phyloP scores from a whole-genome alignment of 2,888 invertebrate species.

The Aporophyla lueneburgensis region DNA sequence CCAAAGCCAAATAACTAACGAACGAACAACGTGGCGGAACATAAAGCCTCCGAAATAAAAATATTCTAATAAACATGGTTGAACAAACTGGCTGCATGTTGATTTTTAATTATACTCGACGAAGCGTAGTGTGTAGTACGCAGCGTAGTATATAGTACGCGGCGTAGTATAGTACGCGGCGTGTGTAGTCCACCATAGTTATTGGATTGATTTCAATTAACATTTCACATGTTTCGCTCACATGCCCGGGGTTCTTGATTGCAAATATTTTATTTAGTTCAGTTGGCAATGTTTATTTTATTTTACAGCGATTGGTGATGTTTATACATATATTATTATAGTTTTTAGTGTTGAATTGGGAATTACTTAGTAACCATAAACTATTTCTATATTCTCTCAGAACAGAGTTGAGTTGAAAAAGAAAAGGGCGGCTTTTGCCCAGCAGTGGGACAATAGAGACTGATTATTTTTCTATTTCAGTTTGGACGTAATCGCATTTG shows the following conservation, averaged over 20 bases:
- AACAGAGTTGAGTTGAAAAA: not conserved
- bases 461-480: not conserved
- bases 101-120: constrained; percentile 45
- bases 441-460: not conserved
- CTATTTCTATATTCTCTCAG: not conserved
- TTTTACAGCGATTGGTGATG: not conserved
- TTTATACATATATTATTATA: not conserved
- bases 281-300: constrained; percentile 5
- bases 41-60: constrained; percentile 20
- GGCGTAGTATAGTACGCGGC: not conserved
- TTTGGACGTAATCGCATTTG: too few relatives aligned
- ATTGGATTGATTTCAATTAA: constrained; percentile 43
- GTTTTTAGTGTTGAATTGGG: not conserved
- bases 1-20: not conserved
- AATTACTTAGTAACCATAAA: not conserved
- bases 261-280: constrained; percentile 32
- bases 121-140: constrained; percentile 7
- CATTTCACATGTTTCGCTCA: constrained; percentile 17
- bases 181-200: constrained; percentile 10
- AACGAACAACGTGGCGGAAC: not conserved
- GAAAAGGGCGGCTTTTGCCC: not conserved
- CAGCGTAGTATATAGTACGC: not conserved
- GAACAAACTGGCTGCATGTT: constrained; percentile 33
- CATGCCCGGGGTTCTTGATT: constrained; percentile 15
- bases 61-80: constrained; percentile 37